phyloP scores from a whole-genome alignment of 2,888 invertebrate genomes.

The Seira musarum region DNA sequence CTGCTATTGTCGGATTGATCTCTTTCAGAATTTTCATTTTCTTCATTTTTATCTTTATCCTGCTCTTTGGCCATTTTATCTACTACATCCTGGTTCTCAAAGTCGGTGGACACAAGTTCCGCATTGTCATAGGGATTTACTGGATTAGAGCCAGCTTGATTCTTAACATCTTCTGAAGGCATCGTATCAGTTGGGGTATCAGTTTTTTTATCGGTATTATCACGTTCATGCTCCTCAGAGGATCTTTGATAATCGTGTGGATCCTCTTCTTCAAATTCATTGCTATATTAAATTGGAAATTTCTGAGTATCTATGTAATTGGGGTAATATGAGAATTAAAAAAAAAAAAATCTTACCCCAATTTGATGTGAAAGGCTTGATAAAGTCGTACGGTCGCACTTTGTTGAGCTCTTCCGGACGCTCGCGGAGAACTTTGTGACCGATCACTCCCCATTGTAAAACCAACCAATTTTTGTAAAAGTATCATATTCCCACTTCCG shows the following conservation, averaged over 20 bases:
- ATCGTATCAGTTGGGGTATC: not conserved
- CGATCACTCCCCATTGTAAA: slow-evolving; percentile 16
- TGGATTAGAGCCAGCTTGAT: not conserved
- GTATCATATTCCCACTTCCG: slow-evolving; percentile 38
- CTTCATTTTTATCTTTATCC: not conserved
- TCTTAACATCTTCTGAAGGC: not conserved
- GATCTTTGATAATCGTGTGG: too few species aligned
- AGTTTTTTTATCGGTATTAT: not conserved
- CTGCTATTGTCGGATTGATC: not conserved
- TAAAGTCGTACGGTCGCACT: slow-evolving; percentile 25
- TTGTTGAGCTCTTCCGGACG: not conserved
- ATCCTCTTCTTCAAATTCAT: not conserved
- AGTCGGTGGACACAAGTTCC: not conserved
- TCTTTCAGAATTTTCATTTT: not conserved
- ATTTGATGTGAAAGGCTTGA: slow-evolving; percentile 44
- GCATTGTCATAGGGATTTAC: not conserved
- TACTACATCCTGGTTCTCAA: too few species aligned
- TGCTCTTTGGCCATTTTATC: not conserved
- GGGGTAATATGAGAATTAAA: not conserved
- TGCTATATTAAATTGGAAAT: not conserved
- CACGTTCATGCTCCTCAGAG: too few species aligned
- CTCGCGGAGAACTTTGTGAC: not conserved
- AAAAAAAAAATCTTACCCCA: slow-evolving; percentile 14
- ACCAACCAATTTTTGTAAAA: slow-evolving; percentile 43
- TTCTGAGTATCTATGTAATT: not conserved